Conservation (phyloP, 2,797 vertebrate genomes). For the Buceros bicornis region DNA sequence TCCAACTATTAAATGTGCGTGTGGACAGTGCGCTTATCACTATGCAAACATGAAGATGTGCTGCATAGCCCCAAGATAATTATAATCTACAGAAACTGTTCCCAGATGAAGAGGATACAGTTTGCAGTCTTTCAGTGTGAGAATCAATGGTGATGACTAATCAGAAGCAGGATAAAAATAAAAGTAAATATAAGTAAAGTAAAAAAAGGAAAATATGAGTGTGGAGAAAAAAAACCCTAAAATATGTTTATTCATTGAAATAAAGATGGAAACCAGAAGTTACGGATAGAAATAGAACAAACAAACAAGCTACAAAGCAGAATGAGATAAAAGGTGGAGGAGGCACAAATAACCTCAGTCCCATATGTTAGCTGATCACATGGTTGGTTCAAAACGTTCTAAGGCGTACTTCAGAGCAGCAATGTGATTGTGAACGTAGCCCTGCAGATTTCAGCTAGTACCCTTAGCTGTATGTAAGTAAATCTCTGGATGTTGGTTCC, state of each 20-base stretch:
- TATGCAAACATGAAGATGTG: conserved; percentile 69
- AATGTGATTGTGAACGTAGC: neutral
- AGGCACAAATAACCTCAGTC: conserved; percentile 49
- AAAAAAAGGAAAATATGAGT: conserved; percentile 34
- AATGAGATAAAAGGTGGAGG: conserved; percentile 58
- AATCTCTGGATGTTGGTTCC: neutral
- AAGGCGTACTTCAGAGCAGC: neutral
- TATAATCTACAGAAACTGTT: conserved; percentile 72
- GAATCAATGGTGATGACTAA: conserved; percentile 74
- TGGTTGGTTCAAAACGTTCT: neutral
- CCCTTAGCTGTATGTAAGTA: neutral
- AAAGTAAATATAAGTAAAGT: conserved; percentile 73
- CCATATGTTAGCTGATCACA: conserved; percentile 57
- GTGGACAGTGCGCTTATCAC: conserved; percentile 58
- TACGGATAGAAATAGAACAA: conserved; percentile 69
- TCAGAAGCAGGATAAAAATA: conserved; percentile 73
- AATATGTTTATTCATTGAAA: conserved; percentile 69
- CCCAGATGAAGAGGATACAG: conserved; percentile 60
- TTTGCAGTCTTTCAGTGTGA: conserved; percentile 63
- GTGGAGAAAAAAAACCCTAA: neutral
- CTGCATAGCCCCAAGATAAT: conserved; percentile 67
- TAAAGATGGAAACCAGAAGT: conserved; percentile 62
- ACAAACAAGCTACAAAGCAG: conserved; percentile 60
- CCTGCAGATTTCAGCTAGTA: conserved; percentile 7
- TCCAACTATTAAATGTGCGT: conserved; percentile 45